Conservation (phyloP, 2,113 vertebrate genomes). For the Labrus mixtus region DNA sequence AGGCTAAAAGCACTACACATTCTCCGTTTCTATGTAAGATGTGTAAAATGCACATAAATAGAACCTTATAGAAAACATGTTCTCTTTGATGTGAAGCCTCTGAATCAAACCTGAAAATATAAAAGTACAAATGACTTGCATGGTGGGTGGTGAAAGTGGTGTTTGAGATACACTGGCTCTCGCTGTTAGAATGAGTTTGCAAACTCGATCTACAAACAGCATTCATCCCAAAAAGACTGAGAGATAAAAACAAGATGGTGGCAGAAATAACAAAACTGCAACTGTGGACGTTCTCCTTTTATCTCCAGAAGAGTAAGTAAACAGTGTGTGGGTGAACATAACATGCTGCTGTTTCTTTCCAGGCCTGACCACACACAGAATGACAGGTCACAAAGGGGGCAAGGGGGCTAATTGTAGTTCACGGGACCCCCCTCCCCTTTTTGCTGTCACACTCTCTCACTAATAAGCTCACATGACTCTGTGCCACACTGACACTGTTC, state of each 20-base stretch:
- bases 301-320: conserved; percentile 7
- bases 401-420: conserved; percentile 36
- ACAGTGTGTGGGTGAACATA: conserved; percentile 18
- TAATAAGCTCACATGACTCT: conserved; percentile 76
- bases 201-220: background rate
- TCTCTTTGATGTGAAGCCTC: background rate
- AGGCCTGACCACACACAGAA: conserved; percentile 43
- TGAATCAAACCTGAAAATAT: background rate
- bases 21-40: too few species aligned
- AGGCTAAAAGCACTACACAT: too few species aligned
- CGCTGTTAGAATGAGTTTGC: background rate
- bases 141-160: conserved; percentile 1
- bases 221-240: background rate
- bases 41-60: too few species aligned
- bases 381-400: conserved; percentile 47
- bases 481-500: conserved; percentile 66
- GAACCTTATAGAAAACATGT: background rate
- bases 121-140: background rate
- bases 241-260: conserved; percentile 5
- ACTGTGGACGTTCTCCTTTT: background rate
- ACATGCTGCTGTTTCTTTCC: conserved; percentile 17
- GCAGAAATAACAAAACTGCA: background rate
- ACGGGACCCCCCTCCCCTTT: conserved; percentile 8
- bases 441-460: conserved; percentile 58
- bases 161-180: background rate